Evolutionary conservation across 2,797 vertebrate species (phyloP).

Genomic region (Chelon labrosus): DNA sequence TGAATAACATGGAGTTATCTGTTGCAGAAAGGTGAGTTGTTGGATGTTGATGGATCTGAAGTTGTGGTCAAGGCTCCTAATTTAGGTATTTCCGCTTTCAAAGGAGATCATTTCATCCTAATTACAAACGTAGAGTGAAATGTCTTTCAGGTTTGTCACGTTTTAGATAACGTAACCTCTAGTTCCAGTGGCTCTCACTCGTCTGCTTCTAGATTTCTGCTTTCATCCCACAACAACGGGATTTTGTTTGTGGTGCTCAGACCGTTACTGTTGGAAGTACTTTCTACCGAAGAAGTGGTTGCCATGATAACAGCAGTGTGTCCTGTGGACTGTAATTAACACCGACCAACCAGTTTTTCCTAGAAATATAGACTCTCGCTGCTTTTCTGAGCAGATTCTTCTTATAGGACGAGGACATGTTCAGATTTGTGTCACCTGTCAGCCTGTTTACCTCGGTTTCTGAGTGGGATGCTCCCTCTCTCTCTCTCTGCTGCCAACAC

Average conservation of each 20-base stretch:
- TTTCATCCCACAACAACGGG: background rate
- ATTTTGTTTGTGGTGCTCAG: background rate
- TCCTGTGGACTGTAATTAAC: background rate
- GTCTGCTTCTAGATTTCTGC: background rate
- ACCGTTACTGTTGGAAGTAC: constrained; percentile 8
- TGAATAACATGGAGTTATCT: no score
- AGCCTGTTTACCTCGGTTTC: constrained; percentile 36
- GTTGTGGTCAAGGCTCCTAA: background rate
- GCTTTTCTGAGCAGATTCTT: constrained; percentile 13
- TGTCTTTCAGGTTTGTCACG: background rate
- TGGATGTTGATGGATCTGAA: background rate
- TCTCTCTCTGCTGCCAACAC: constrained; percentile 44
- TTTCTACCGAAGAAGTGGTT: constrained; percentile 6
- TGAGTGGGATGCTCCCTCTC: constrained; percentile 32
- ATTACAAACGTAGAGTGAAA: background rate
- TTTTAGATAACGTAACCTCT: background rate
- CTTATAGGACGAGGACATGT: background rate
- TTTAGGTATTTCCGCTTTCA: background rate
- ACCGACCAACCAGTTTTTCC: background rate
- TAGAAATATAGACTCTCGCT: background rate
- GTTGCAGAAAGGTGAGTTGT: no score
- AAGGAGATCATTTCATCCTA: background rate
- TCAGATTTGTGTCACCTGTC: constrained; percentile 32
- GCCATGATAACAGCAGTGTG: constrained; percentile 5
- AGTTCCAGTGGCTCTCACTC: constrained; percentile 2